Conservation (phyloP, 2,888 invertebrate species). For the Fissipunctia ypsillon region DNA sequence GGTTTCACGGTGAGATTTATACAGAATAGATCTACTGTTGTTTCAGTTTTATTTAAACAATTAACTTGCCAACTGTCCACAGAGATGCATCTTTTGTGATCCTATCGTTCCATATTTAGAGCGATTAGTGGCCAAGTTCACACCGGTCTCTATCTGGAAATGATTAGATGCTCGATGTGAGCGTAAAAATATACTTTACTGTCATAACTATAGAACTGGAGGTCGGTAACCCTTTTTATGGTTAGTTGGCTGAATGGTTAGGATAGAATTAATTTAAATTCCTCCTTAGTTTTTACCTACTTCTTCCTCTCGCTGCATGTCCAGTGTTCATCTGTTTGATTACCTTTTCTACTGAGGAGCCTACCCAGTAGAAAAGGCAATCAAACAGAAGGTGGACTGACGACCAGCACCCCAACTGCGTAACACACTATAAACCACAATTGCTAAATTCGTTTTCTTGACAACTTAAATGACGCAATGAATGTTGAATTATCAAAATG, state of each 20-base stretch:
- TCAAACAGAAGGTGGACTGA: not conserved
- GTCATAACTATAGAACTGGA: not conserved
- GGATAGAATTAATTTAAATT: not conserved
- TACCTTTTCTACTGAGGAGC: not conserved
- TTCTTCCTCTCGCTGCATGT: not conserved
- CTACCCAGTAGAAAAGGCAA: no score
- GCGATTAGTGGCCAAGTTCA: not conserved
- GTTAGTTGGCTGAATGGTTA: not conserved
- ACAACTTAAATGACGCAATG: no score
- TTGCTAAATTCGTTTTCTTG: no score
- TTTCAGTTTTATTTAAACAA: not conserved
- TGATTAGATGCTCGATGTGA: not conserved
- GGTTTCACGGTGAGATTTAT: no score
- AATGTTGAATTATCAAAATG: no score
- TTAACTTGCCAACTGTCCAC: not conserved
- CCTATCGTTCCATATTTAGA: not conserved
- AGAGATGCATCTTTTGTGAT: not conserved
- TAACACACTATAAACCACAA: no score
- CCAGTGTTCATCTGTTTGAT: not conserved
- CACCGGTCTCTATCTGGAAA: not conserved
- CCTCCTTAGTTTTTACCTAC: not conserved
- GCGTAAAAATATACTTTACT: not conserved
- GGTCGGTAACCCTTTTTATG: not conserved
- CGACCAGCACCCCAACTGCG: no score
- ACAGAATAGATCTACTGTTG: no score